Percentiles rank a stretch among this genome's conserved stretches.
Conservation (phyloP, 2,888 invertebrate species). For the Cabera pusaria region DNA sequence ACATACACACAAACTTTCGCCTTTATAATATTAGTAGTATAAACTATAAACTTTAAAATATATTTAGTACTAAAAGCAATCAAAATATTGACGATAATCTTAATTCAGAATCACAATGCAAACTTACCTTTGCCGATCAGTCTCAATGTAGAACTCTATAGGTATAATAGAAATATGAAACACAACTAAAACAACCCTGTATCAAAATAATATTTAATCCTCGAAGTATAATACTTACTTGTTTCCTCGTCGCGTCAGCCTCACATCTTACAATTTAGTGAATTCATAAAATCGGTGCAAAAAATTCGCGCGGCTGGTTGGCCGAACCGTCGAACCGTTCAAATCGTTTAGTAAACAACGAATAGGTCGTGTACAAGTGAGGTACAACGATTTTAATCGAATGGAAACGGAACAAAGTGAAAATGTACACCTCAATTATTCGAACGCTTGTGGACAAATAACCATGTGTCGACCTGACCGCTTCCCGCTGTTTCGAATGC, state of each 20-base stretch:
- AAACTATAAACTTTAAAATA: no score
- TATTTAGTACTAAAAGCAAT: no score
- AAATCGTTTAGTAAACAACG: conserved; percentile 83
- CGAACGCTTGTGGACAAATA: conserved; percentile 76
- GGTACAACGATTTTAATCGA: conserved; percentile 82
- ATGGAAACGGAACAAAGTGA: conserved; percentile 83
- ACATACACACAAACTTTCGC: no score
- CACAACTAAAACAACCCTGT: no score
- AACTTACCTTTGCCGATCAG: no score
- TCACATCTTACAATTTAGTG: conserved; percentile 34
- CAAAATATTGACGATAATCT: no score
- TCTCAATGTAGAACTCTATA: no score
- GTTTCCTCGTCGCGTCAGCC: conserved; percentile 15
- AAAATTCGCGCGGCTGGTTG: conserved; percentile 59
- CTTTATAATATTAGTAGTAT: no score
- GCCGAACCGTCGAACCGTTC: conserved; percentile 73
- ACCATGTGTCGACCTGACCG: conserved; percentile 63
- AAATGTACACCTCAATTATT: conserved; percentile 84
- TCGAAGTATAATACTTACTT: no score
- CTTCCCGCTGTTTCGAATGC: conserved; percentile 47
- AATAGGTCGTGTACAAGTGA: conserved; percentile 78
- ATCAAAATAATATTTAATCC: no score
- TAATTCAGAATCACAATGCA: no score
- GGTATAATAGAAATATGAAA: no score
- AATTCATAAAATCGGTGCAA: conserved; percentile 43